Conservation (phyloP, 2,113 vertebrate species). For the Diglossa brunneiventris region DNA sequence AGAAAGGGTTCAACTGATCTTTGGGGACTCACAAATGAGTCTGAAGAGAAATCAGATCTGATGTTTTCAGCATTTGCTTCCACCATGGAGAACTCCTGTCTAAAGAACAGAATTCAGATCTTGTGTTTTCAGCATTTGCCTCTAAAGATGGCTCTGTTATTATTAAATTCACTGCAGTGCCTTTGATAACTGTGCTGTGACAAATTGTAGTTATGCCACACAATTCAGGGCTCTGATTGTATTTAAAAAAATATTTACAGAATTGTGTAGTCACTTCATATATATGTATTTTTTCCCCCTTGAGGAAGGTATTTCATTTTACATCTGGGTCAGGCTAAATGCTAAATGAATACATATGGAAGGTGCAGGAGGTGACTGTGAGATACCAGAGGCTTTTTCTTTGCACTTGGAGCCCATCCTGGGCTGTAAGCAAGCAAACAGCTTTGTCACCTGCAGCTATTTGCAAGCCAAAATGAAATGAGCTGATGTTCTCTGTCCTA, state of each 20-base stretch:
- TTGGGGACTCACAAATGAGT: accelerated
- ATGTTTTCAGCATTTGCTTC: background rate
- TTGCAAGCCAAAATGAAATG: background rate
- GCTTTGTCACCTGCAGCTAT: slow-evolving; percentile 14
- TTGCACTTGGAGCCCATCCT: background rate
- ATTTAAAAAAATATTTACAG: background rate
- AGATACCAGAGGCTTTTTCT: background rate
- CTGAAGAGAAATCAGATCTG: background rate
- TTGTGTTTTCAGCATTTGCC: background rate
- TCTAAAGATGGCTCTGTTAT: background rate
- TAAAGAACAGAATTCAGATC: background rate
- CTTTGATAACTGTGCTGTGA: background rate
- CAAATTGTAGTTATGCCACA: background rate
- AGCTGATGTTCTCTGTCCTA: background rate
- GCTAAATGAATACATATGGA: background rate
- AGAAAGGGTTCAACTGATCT: background rate
- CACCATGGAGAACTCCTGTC: background rate
- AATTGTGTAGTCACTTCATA: background rate
- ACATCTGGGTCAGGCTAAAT: background rate
- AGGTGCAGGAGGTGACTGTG: background rate
- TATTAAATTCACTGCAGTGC: background rate
- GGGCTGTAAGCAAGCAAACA: background rate
- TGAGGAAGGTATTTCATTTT: background rate
- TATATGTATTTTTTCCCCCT: no score
- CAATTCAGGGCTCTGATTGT: background rate